Conservation (phyloP, 2,888 invertebrate genomes). For the Cylloceria caligata region DNA sequence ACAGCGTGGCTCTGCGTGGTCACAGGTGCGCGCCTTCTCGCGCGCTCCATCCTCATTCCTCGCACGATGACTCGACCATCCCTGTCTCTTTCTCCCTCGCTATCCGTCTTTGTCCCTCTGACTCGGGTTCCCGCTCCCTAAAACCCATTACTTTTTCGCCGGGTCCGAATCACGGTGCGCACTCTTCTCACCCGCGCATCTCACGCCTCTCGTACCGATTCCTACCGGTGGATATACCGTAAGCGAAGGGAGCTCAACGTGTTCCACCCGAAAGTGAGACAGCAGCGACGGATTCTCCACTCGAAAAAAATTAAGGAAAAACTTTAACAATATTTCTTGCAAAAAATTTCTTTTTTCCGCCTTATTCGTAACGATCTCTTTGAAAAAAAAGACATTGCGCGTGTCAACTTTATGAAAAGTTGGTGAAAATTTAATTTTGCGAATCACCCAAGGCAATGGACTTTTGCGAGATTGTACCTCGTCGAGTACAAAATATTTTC, state of each 20-base stretch:
- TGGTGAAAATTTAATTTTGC: too few relatives aligned
- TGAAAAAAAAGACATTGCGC: too few relatives aligned
- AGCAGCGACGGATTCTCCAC: background rate
- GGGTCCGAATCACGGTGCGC: constrained; percentile 68
- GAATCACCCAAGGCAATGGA: too few relatives aligned
- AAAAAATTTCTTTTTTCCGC: background rate
- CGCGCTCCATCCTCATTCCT: constrained; percentile 55
- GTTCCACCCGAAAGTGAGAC: background rate
- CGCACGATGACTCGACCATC: constrained; percentile 49
- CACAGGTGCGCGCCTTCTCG: constrained; percentile 70
- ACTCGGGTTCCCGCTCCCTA: constrained; percentile 71
- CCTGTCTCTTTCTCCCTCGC: constrained; percentile 63
- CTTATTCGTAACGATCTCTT: too few relatives aligned
- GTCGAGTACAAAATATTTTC: too few relatives aligned
- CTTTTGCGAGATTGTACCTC: too few relatives aligned
- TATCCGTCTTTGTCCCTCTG: constrained; percentile 59
- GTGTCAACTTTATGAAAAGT: too few relatives aligned
- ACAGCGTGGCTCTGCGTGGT: constrained; percentile 73
- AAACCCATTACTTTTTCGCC: constrained; percentile 74
- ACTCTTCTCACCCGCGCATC: constrained; percentile 66
- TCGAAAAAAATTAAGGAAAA: background rate
- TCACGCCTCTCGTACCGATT: constrained; percentile 68
- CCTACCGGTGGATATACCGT: background rate
- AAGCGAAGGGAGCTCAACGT: background rate
- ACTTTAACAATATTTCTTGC: background rate